Evolutionary conservation across 2,888 invertebrate genomes (phyloP), one percentile per base, ranked within the genome.

Genomic region (Orgyia antiqua): DNA sequence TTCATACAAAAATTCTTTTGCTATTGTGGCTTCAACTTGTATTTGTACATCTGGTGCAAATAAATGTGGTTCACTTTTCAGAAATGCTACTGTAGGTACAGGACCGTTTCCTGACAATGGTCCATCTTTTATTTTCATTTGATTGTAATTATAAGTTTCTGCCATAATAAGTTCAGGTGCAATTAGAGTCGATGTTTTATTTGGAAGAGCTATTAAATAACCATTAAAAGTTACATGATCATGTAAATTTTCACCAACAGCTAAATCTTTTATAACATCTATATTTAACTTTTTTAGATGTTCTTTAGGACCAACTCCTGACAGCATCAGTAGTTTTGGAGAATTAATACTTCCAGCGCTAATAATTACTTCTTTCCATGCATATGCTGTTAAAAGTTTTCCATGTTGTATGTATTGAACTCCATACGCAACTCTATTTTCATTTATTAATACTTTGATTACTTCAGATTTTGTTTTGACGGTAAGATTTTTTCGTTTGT

Each of bases 11-110:
- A 86, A 89, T 43, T 92, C 88, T 13, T 73, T 54, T 20, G 87
- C 72, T 30, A 78, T 84, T 0, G 67, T 54, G 1, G 80, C 68
- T 41, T 89, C 88, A 10, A 89, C 83, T 27, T 62, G 58, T 21
- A 36, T 89, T 58, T 93, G 91, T 4, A 92, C 82, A 53, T 93
- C 91, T 0, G 92, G 91, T 2, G 88, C 73, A 4, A 68, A 70
- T 0, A 78, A 65, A 20, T 66, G 10, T 9, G 27, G 32, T 11
- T 32, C 20, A 29, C 13, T 90, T 59, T 88, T 88, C 0, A 88
- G 66, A 51, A 91, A 91, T 0, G 87, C 88, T n/a, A 88, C 83
- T 1, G 87, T 77, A 42, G 84, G 87, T 0, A 89, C 56, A 0
- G 89, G 68, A 0, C 89, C 90, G 9, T 87, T 88, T 0, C 79